Evolutionary conservation across 2,888 invertebrate species (phyloP).

Genomic region (Drosophila pseudotakahashii): DNA sequence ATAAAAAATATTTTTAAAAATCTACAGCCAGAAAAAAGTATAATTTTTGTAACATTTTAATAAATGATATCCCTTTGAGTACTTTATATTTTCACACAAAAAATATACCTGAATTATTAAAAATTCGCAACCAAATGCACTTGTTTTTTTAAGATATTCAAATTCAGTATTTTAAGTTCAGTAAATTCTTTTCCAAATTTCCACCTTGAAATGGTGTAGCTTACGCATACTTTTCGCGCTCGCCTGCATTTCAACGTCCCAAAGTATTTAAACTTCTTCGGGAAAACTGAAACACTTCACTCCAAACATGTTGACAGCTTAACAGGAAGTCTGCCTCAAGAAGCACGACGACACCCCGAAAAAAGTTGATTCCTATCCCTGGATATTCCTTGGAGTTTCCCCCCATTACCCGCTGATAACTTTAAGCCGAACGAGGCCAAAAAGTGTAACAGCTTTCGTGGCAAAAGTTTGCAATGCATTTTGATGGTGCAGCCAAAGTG

Average conservation of each 20-base stretch:
- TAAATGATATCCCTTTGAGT: too few relatives aligned
- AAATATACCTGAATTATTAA: too few relatives aligned
- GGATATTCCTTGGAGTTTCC: neutral
- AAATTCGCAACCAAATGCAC: too few relatives aligned
- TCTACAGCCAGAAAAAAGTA: too few relatives aligned
- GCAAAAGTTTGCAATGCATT: conserved; percentile 63
- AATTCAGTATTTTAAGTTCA: too few relatives aligned
- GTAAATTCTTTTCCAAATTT: neutral
- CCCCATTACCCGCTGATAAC: conserved; percentile 36
- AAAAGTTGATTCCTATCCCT: conserved; percentile 26
- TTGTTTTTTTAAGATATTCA: too few relatives aligned
- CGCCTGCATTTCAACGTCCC: conserved; percentile 30
- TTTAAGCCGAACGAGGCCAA: conserved; percentile 54
- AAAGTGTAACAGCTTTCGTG: conserved; percentile 45
- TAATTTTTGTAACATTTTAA: too few relatives aligned
- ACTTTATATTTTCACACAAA: too few relatives aligned
- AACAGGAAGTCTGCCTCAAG: conserved; percentile 53
- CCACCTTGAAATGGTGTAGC: neutral
- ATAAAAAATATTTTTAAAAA: too few relatives aligned
- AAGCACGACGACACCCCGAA: conserved; percentile 12
- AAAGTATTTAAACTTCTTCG: conserved; percentile 39
- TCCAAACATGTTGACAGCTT: conserved; percentile 75
- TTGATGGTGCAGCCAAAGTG: conserved; percentile 70
- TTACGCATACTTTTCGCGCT: conserved; percentile 15
- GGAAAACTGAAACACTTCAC: conserved; percentile 64